Evolutionary conservation across 92 coral and sea anemone species (phyloP).

Genomic region (Paragorgia papillata): DNA sequence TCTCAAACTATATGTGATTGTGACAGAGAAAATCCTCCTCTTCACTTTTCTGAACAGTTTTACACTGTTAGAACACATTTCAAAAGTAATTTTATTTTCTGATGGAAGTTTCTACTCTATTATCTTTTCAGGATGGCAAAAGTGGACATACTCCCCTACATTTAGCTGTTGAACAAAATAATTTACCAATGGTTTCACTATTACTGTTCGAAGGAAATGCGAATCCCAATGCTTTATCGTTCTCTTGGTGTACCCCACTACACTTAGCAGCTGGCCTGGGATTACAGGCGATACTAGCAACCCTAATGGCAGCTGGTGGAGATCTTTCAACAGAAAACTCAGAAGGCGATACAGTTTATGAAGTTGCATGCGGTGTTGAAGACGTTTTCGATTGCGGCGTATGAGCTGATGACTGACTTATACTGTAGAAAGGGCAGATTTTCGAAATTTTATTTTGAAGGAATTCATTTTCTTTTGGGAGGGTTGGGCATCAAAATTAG

Average conservation of each 20-base stretch:
- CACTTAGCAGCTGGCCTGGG: conserved; percentile 96
- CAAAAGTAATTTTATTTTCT: too few species aligned
- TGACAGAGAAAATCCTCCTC: too few species aligned
- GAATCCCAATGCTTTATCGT: conserved; percentile 67
- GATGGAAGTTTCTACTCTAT: too few species aligned
- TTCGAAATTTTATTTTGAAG: too few species aligned
- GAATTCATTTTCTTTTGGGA: too few species aligned
- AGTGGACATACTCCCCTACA: conserved; percentile 95
- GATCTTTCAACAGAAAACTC: conserved; percentile 63
- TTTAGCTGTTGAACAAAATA: conserved; percentile 79
- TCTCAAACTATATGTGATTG: too few species aligned
- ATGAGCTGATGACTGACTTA: too few species aligned
- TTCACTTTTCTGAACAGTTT: too few species aligned
- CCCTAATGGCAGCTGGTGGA: conserved; percentile 87
- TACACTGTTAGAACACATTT: too few species aligned
- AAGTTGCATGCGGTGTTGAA: conserved; percentile 56
- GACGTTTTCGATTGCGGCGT: too few species aligned
- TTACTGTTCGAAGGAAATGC: conserved; percentile 77
- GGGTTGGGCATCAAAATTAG: too few species aligned
- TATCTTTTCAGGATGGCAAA: conserved; percentile 71
- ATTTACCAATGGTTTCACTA: conserved; percentile 67
- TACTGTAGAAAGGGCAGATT: too few species aligned
- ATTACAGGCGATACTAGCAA: conserved; percentile 64
- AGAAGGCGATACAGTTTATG: conserved; percentile 72
- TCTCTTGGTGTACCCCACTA: conserved; percentile 79